A percentile compares a stretch with the other conserved stretches of the same genome.
Conservation (phyloP, 2,113 vertebrate genomes). For the Taxidea taxus region DNA sequence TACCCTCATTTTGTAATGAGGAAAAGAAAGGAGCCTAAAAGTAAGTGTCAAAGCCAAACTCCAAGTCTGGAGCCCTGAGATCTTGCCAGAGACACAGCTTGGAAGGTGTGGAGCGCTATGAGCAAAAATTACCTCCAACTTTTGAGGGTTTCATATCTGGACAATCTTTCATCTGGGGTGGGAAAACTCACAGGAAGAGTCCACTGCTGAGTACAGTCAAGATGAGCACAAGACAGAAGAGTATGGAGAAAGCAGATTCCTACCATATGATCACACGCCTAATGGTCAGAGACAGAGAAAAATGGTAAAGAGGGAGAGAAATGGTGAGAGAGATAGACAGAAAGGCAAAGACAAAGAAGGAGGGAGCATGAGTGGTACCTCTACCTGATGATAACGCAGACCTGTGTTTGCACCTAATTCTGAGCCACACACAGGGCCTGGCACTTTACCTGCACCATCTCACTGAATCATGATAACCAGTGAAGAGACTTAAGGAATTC, state of each 20-base stretch:
- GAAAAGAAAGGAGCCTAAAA: background rate
- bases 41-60: background rate
- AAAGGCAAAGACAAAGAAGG: background rate
- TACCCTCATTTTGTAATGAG: background rate
- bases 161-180: background rate
- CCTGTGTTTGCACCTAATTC: background rate
- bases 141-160: background rate
- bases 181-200: background rate
- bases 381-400: background rate
- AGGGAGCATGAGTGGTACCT: background rate
- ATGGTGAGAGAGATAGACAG: background rate
- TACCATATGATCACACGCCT: background rate
- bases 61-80: background rate
- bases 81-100: background rate
- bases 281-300: background rate
- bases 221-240: background rate
- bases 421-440: background rate
- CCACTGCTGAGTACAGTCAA: background rate
- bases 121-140: background rate
- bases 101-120: background rate
- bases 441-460: background rate
- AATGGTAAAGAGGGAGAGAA: too few species aligned
- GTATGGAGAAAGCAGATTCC: background rate
- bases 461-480: background rate
- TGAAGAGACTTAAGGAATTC: background rate